phyloP scores from a whole-genome alignment of 2,113 vertebrate species.

The Apistogramma diplotaenia region DNA sequence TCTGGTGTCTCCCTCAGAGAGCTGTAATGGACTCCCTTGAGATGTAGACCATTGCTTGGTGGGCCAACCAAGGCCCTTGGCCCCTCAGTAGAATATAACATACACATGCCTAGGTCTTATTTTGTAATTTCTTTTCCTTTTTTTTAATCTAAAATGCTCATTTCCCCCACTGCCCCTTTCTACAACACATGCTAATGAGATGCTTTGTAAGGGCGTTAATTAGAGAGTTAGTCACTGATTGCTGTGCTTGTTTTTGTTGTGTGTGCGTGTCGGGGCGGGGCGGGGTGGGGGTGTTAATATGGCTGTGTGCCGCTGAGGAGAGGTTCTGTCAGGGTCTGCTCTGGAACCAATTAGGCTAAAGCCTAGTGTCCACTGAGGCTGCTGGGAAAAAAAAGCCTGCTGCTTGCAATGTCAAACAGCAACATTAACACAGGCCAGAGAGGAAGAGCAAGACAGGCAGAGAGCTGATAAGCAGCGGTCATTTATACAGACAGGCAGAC shows the following conservation, averaged over 20 bases:
- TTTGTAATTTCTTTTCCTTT: slow-evolving; percentile 72
- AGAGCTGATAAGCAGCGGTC: slow-evolving; percentile 44
- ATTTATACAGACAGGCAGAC: slow-evolving; percentile 11
- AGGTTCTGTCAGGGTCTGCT: slow-evolving; percentile 89
- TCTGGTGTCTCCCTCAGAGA: slow-evolving; percentile 84
- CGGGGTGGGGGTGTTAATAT: slow-evolving; percentile 82
- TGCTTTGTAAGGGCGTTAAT: slow-evolving; percentile 98
- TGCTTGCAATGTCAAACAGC: slow-evolving; percentile 86
- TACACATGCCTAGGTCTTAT: slow-evolving; percentile 53
- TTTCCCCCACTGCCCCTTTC: slow-evolving; percentile 69
- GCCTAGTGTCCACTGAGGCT: slow-evolving; percentile 81
- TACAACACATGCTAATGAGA: slow-evolving; percentile 97
- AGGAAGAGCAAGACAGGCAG: slow-evolving; percentile 43
- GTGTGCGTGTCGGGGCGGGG: slow-evolving; percentile 79
- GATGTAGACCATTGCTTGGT: slow-evolving; percentile 84
- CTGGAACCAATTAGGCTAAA: slow-evolving; percentile 98
- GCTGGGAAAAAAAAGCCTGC: slow-evolving; percentile 77
- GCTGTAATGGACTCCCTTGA: slow-evolving; percentile 92
- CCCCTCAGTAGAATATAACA: slow-evolving; percentile 79
- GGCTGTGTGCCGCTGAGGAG: slow-evolving; percentile 82
- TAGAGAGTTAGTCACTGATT: slow-evolving; percentile 96
- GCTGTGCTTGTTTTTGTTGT: slow-evolving; percentile 89
- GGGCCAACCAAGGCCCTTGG: slow-evolving; percentile 88
- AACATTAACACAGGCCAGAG: slow-evolving; percentile 80
- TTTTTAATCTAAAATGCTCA: slow-evolving; percentile 74